phyloP scores from a whole-genome alignment of 2,797 vertebrate genomes.

The Coregonus sp. region DNA sequence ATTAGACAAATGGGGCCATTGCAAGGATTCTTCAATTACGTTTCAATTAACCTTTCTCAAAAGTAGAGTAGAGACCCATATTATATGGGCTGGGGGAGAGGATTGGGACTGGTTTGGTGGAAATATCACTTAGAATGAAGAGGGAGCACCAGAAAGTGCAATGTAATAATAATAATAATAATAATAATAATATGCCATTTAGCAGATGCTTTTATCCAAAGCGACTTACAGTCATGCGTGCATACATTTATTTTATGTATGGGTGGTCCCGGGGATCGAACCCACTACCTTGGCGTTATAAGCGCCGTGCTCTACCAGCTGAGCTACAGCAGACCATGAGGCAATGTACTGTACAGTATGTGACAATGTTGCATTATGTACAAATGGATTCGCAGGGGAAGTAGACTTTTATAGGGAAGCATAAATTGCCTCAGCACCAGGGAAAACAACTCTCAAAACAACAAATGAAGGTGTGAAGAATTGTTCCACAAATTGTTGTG shows the following conservation, averaged over 20 bases:
- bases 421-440: background rate
- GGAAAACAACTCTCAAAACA: background rate
- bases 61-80: too few species aligned
- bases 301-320: too few species aligned
- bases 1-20: too few species aligned
- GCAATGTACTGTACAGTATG: background rate
- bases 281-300: too few species aligned
- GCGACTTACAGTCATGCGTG: too few species aligned
- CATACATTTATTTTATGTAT: too few species aligned
- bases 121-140: background rate
- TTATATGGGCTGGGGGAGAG: background rate
- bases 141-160: background rate
- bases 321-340: too few species aligned
- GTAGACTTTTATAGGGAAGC: background rate
- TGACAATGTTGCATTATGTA: background rate
- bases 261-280: too few species aligned
- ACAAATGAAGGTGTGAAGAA: constrained; percentile 4
- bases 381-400: background rate
- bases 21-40: too few species aligned
- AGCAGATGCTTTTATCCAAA: too few species aligned
- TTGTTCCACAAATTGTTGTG: background rate
- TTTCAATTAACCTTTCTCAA: too few species aligned
- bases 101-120: constrained; percentile 7
- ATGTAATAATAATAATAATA: background rate
- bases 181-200: too few species aligned